phyloP scores from a whole-genome alignment of 2,113 vertebrate species.

The Neolamprologus sp. region DNA sequence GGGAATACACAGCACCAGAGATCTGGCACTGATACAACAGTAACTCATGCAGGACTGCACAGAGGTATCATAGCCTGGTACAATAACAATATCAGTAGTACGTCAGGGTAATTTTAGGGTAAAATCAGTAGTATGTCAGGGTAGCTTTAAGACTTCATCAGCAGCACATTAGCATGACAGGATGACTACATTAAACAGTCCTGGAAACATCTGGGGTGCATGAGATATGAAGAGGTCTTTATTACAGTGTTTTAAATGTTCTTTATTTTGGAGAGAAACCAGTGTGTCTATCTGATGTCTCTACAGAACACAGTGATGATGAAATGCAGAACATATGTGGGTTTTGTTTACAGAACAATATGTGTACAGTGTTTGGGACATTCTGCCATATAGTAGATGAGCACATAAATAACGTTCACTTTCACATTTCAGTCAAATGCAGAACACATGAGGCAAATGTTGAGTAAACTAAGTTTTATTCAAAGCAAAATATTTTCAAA shows the following conservation, averaged over 20 bases:
- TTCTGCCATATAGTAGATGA: not conserved
- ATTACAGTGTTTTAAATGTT: not conserved
- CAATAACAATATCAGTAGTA: not conserved
- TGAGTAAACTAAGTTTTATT: not conserved
- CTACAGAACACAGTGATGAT: not conserved
- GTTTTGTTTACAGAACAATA: not conserved
- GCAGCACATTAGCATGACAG: not conserved
- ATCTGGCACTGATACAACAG: conserved; percentile 30
- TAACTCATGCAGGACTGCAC: conserved; percentile 10
- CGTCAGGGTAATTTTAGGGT: not conserved
- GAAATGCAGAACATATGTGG: not conserved
- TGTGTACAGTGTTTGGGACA: not conserved
- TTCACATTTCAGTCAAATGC: not conserved
- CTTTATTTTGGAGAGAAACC: not conserved
- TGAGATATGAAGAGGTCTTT: not conserved
- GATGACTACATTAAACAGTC: not conserved
- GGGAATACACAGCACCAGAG: conserved; percentile 34
- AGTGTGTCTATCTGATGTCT: not conserved
- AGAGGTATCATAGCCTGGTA: not conserved
- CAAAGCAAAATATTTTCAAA: not conserved
- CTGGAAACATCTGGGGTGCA: not conserved
- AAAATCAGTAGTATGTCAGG: not conserved
- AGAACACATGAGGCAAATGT: not conserved
- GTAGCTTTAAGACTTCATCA: not conserved
- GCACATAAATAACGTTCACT: not conserved